phyloP scores from a whole-genome alignment of 2,888 invertebrate species.

The Chaitophorus viminalis region DNA sequence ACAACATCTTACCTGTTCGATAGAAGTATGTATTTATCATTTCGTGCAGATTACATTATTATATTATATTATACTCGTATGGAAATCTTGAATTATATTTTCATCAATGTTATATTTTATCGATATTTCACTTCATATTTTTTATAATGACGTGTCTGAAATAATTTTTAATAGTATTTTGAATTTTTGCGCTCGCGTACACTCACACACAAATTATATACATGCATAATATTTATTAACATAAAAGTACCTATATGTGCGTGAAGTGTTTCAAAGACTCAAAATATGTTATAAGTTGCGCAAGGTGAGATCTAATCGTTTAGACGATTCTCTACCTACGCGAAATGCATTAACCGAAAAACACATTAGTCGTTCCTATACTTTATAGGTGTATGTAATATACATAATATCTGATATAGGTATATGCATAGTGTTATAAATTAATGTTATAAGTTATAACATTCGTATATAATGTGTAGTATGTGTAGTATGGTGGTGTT shows the following conservation, averaged over 20 bases:
- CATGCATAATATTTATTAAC: too few relatives aligned
- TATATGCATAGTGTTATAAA: background rate
- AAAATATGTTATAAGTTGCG: background rate
- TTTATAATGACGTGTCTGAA: background rate
- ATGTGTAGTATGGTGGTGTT: background rate
- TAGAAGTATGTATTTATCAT: background rate
- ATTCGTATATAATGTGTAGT: background rate
- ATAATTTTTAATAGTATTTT: background rate
- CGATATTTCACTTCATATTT: background rate
- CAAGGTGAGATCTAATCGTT: background rate
- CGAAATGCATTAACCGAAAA: background rate
- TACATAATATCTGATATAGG: background rate
- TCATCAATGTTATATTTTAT: background rate
- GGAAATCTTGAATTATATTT: background rate
- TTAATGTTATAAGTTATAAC: conserved; percentile 1
- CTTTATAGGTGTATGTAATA: background rate
- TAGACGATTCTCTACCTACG: background rate
- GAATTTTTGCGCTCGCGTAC: background rate
- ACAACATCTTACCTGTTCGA: background rate
- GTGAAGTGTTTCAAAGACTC: background rate
- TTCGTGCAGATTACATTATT: background rate
- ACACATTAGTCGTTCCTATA: background rate
- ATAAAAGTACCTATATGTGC: background rate
- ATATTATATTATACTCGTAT: background rate
- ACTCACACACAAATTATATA: too few relatives aligned